These are phyloP conservation scores for Ivindomyrus marchei DNA, from an alignment of 2,113 vertebrate genomes.

Conservation along the genomic window DNA sequence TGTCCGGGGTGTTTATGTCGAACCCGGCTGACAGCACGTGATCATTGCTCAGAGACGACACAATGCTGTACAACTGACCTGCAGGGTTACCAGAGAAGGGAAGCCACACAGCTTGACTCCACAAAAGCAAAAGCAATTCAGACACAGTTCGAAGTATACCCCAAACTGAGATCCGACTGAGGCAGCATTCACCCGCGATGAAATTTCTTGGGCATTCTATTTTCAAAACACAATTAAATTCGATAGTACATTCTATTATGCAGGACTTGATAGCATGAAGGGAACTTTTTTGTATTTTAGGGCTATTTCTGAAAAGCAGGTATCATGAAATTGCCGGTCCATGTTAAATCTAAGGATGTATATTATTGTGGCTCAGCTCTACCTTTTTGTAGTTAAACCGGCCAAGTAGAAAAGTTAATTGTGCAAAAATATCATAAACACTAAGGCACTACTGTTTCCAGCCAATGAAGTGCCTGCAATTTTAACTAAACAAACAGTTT, in stretches of 20 bases:
- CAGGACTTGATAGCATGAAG: background rate
- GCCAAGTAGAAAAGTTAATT: background rate
- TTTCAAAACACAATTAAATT: background rate
- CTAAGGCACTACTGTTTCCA: background rate
- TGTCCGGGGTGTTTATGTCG: conserved; percentile 82
- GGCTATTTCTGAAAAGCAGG: background rate
- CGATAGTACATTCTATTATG: background rate
- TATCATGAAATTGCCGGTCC: background rate
- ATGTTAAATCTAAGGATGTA: background rate
- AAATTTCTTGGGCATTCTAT: background rate
- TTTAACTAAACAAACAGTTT: background rate
- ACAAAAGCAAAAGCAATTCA: background rate
- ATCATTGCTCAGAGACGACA: conserved; percentile 83
- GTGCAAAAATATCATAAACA: background rate
- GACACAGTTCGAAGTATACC: background rate
- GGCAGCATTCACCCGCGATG: background rate
- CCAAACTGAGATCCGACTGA: background rate
- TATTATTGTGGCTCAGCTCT: background rate
- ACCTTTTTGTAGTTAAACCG: background rate
- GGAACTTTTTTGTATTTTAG: background rate
- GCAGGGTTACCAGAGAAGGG: background rate
- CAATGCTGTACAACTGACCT: conserved; percentile 90
- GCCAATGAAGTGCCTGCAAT: background rate
- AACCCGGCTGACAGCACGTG: conserved; percentile 72
- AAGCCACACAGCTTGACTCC: background rate